Percentiles rank a stretch among this genome's conserved stretches.
These are phyloP conservation scores for Nesidiocoris tenuis DNA, from an alignment of 2,888 invertebrate genomes.

Conservation along the genomic window DNA sequence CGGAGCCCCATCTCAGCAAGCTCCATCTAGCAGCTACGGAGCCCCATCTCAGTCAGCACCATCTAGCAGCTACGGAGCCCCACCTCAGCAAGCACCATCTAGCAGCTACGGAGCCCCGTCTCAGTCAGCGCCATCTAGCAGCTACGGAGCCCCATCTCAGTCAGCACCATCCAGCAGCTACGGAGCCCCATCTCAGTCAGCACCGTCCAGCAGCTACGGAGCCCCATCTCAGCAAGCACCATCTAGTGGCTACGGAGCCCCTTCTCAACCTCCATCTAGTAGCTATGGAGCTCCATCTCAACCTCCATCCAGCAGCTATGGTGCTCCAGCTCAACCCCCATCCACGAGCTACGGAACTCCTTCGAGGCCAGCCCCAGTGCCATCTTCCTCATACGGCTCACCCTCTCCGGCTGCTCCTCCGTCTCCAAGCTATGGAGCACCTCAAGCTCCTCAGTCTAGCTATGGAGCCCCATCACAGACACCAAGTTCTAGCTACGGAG, in stretches of 20 bases:
- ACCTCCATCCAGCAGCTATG: conserved; percentile 43
- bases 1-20: conserved; percentile 46
- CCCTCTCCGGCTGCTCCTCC: conserved; percentile 47
- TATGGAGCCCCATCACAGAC: background rate
- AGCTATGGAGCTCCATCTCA: conserved; percentile 50
- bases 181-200: background rate
- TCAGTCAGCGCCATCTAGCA: conserved; percentile 38
- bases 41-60: conserved; percentile 44
- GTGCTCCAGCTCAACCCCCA: conserved; percentile 46
- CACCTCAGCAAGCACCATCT: conserved; percentile 25
- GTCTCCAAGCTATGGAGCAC: conserved; percentile 41
- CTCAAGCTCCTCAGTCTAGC: background rate
- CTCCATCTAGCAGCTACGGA: conserved; percentile 52
- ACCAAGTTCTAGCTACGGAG: conserved; percentile 44
- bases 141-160: conserved; percentile 50
- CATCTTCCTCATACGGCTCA: conserved; percentile 48
- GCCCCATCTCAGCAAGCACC: conserved; percentile 48
- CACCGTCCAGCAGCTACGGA: conserved; percentile 46
- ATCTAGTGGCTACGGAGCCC: conserved; percentile 45
- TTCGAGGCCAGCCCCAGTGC: background rate
- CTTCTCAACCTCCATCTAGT: conserved; percentile 47
- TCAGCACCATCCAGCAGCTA: background rate
- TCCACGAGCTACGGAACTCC: conserved; percentile 47
- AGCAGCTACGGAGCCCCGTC: conserved; percentile 23
- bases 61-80: conserved; percentile 43